Evolutionary conservation across 2,888 invertebrate genomes (phyloP), one percentile per base, ranked within the genome.

Genomic region (Pandemis heparana): DNA sequence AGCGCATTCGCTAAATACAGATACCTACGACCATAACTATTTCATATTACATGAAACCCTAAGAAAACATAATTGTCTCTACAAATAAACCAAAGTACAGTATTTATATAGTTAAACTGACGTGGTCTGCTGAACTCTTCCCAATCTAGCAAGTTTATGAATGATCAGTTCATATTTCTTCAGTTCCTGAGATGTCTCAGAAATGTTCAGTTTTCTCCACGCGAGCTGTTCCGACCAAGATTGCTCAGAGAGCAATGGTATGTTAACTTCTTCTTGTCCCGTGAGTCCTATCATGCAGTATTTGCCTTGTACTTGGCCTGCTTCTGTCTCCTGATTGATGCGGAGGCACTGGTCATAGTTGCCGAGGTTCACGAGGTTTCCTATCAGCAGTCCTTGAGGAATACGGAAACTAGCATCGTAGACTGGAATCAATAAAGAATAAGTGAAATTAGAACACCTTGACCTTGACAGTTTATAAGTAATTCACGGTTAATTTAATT

Each of bases 221-320:
- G 63, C 12, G 5, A 38, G 32, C 3, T 46, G 48, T 32, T 51
- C 51, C 6, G n/a, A 10, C 65, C 48, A 65, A 38, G 48, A 51
- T 48, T 65, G 18, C 1, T 32, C 53, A 9, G 41, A 16, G 51
- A 51, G 14, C 14, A 69, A 23, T 5, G 39, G 41, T 80, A 80
- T 8, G 80, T 59, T 1, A 75, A 8, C 1, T 78, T 76, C 16
- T 71, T 79, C 76, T 84, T 86, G 14, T 0, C 41, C 41, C 1
- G 38, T 51, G 4, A 51, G n/a, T 2, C 46, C n/a, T 8, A 46
- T 51, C 65, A 65, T 65, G 16, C 65, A 65, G 16, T 65, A 65
- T 51, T 65, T 65, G 51, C 65, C 65, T 51, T 65, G 23, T 0
- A 65, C 16, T 12, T 10, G 16, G 9, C 65, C 65, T n/a, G 46